Base-by-base conservation (phyloP, 2,113 vertebrate genomes). In the Candoia aspera region DNA sequence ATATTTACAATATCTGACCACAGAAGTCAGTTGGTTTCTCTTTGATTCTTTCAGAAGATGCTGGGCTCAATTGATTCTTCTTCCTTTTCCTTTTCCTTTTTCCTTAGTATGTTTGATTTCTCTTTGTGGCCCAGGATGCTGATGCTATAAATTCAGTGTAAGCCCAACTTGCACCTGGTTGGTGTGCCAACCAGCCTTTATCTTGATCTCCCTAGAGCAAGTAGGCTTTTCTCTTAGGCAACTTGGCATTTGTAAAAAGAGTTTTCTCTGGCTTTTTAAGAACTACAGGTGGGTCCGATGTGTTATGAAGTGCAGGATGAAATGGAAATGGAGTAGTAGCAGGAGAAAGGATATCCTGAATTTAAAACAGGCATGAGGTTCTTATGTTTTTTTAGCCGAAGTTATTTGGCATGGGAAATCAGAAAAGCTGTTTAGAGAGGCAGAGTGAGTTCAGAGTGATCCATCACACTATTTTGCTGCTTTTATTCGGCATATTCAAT, bases 401-500 rank as follows among this genome's bases (percentile, higher is more conserved):
- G 94, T 97, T 95, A 0, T 93, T 95, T 96, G 96, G 96, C 95
- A 55, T 93, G 1, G 59, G 92, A 95, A 93, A 64, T 83, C 84
- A 91, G n/a, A 6, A 93, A 92, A 94, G 91, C 87, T 92, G 92
- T 96, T 94, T 96, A 95, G 94, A 84, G 2, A 94, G 91, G 89
- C 19, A 33, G 94, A 92, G 83, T 92, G 33, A 1, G 90, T 94
- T 97, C 93, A 95, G 96, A 96, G 92, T 93, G 91, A 94, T 87
- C 92, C 64, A 89, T 93, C 92, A 94, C 91, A 88, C 49, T 95
- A 88, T 94, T 95, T 95, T 91, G 90, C 59, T 89, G 88, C 93
- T 94, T 95, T 91, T 96, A 94, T 95, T 95, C 92, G 90, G 95
- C 91, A 93, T 95, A 94, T 86, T 96, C 95, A 96, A 95, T 96